A percentile compares a stretch with the other conserved stretches of the same genome.
phyloP scores from a whole-genome alignment of 2,797 vertebrate genomes.

The Acrossocheilus fasciatus region DNA sequence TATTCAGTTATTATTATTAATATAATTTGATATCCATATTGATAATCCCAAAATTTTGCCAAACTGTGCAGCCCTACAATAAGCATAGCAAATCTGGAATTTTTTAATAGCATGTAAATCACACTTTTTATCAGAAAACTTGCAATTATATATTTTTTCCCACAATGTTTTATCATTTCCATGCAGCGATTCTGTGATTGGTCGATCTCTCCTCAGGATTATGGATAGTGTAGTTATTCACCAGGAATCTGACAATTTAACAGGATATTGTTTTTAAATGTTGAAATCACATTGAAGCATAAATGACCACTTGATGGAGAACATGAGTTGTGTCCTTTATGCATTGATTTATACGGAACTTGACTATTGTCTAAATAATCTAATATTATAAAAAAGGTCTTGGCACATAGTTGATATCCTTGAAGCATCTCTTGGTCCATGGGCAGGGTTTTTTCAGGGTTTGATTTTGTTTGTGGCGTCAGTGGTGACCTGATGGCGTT shows the following conservation, averaged over 20 bases:
- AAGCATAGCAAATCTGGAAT: no score
- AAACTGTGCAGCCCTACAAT: no score
- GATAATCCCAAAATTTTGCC: neutral
- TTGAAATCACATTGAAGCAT: neutral
- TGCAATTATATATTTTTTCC: neutral
- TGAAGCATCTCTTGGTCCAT: neutral
- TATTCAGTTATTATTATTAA: no score
- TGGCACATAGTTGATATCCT: neutral
- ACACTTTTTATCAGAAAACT: neutral
- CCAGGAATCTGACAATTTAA: neutral
- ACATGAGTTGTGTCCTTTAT: neutral
- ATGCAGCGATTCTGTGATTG: neutral
- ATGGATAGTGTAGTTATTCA: neutral
- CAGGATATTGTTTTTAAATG: neutral
- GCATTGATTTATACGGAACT: neutral
- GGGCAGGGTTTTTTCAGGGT: constrained; percentile 5
- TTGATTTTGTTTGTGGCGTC: constrained; percentile 24
- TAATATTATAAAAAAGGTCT: neutral
- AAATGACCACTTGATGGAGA: neutral
- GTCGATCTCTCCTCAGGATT: neutral
- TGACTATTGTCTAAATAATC: neutral
- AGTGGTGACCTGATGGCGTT: constrained; percentile 28
- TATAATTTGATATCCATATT: neutral
- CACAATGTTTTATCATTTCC: neutral
- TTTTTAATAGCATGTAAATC: no score